These are phyloP conservation scores for Melanogrammus aeglefinus DNA, from an alignment of 2,797 vertebrate species.

Conservation along the genomic window DNA sequence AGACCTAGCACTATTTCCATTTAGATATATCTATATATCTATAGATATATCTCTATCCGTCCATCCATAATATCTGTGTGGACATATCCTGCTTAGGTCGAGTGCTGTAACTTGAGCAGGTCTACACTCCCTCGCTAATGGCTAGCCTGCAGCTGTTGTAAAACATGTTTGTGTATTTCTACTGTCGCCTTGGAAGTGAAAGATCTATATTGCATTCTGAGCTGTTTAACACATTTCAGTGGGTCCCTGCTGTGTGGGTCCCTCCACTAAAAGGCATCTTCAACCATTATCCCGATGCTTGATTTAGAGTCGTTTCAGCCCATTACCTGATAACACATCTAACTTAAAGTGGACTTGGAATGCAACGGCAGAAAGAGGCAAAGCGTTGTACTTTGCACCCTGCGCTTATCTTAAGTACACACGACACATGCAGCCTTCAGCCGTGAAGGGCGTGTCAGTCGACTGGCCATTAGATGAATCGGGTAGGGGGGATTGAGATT, in stretches of 20 bases:
- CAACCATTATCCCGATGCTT: background rate
- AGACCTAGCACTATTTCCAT: too few relatives aligned
- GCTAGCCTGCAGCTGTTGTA: background rate
- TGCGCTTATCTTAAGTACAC: slow-evolving; percentile 52
- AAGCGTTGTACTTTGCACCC: slow-evolving; percentile 26
- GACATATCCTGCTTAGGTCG: background rate
- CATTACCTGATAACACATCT: slow-evolving; percentile 19
- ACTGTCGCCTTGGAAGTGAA: background rate
- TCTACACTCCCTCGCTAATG: background rate
- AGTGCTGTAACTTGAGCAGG: background rate
- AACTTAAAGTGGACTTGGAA: slow-evolving; percentile 4
- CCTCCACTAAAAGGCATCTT: background rate
- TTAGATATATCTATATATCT: too few relatives aligned
- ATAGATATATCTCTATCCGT: too few relatives aligned
- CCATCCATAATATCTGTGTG: background rate
- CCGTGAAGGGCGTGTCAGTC: slow-evolving; percentile 54
- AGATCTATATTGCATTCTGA: background rate
- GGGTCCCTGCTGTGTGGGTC: background rate
- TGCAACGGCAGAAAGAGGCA: slow-evolving; percentile 18
- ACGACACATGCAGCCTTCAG: slow-evolving; percentile 1
- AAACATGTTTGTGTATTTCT: background rate
- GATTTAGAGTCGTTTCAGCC: background rate
- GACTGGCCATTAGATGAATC: slow-evolving; percentile 33
- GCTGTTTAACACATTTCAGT: background rate
- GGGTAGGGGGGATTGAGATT: slow-evolving; percentile 57